These are phyloP conservation scores for human (Homo sapiens) DNA, from an alignment of 2,113 vertebrate species.

Conservation along the genomic window GRCh38 chr13:104436001-104436500, in stretches of 20 bases:
- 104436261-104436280: background rate
- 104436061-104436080: background rate
- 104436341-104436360: background rate
- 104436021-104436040: background rate
- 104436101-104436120: background rate
- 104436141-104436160: background rate
- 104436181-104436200: background rate
- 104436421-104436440: background rate
- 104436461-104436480: background rate
- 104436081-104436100: background rate
- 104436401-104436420: background rate
- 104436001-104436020: background rate
- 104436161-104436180: background rate
- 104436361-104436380: background rate
- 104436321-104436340: background rate
- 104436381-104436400: fast-evolving
- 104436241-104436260: background rate
- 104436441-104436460: background rate
- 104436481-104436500: background rate
- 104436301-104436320: background rate
- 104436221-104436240: background rate
- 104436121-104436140: background rate
- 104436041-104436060: background rate
- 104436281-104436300: background rate
- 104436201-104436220: background rate